Percentiles rank a stretch among this genome's conserved stretches.
Evolutionary conservation across 2,113 vertebrate genomes (phyloP).

Genomic region (Rhinichthys klamathensis): DNA sequence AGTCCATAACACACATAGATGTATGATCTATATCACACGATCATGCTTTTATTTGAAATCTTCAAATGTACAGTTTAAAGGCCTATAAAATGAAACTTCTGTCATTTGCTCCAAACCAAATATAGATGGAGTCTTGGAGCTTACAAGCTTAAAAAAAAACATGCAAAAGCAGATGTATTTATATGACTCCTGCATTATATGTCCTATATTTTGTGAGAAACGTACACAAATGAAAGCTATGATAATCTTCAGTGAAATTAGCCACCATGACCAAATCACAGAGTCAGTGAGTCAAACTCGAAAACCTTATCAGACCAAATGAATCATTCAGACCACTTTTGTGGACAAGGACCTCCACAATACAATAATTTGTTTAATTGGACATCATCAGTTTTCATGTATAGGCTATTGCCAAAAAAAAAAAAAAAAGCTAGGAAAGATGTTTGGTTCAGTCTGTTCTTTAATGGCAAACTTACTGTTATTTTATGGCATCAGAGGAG

Average conservation of each 20-base stretch:
- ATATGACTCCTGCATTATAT: neutral
- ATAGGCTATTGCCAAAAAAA: neutral
- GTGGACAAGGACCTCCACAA: neutral
- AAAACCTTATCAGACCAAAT: neutral
- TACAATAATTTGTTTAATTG: neutral
- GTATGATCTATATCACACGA: neutral
- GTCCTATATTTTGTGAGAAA: neutral
- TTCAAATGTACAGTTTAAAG: neutral
- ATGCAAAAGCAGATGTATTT: neutral
- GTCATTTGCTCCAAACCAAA: neutral
- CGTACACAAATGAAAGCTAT: neutral
- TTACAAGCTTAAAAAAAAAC: neutral
- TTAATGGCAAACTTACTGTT: neutral
- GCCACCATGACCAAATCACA: neutral
- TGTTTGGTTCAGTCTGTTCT: neutral
- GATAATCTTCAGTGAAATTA: neutral
- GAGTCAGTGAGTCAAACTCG: neutral
- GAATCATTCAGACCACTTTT: neutral
- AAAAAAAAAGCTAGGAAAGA: neutral
- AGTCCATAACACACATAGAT: neutral
- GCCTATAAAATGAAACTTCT: neutral
- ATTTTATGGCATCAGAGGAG: neutral
- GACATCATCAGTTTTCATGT: neutral
- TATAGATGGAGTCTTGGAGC: neutral
- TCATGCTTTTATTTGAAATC: conserved; percentile 8